Percentiles rank a stretch among this genome's conserved stretches.
phyloP scores from a whole-genome alignment of 2,888 invertebrate genomes.

The Leucophenga montana region DNA sequence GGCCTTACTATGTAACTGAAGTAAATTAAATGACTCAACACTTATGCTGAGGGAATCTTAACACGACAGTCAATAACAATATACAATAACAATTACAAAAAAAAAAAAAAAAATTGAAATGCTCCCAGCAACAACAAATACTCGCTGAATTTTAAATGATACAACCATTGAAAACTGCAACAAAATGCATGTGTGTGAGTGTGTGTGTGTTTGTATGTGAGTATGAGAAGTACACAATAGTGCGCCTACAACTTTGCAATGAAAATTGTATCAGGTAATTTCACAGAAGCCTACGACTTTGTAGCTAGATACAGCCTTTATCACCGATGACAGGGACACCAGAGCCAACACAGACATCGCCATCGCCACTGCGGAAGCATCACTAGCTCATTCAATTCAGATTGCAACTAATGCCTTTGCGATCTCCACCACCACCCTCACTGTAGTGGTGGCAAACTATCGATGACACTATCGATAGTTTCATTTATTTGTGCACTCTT shows the following conservation, averaged over 20 bases:
- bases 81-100: too few relatives aligned
- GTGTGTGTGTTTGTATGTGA: not conserved
- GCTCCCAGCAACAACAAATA: not conserved
- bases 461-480: not conserved
- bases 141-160: constrained; percentile 7
- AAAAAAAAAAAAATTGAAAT: not conserved
- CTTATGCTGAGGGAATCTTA: too few relatives aligned
- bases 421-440: not conserved
- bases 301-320: constrained; percentile 21
- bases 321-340: too few relatives aligned
- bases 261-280: constrained; percentile 17
- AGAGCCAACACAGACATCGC: too few relatives aligned
- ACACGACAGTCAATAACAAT: too few relatives aligned
- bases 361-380: too few relatives aligned
- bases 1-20: too few relatives aligned
- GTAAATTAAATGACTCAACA: too few relatives aligned
- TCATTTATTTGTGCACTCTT: too few relatives aligned
- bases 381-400: constrained; percentile 14
- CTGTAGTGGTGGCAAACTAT: not conserved
- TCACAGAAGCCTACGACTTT: constrained; percentile 21
- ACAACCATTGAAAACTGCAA: constrained; percentile 18
- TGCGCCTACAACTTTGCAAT: constrained; percentile 35
- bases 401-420: not conserved
- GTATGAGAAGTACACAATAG: not conserved
- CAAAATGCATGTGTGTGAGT: constrained; percentile 22